Conservation (phyloP, 1,140 invertebrate species). For the Drosophila nigromelanica region DNA sequence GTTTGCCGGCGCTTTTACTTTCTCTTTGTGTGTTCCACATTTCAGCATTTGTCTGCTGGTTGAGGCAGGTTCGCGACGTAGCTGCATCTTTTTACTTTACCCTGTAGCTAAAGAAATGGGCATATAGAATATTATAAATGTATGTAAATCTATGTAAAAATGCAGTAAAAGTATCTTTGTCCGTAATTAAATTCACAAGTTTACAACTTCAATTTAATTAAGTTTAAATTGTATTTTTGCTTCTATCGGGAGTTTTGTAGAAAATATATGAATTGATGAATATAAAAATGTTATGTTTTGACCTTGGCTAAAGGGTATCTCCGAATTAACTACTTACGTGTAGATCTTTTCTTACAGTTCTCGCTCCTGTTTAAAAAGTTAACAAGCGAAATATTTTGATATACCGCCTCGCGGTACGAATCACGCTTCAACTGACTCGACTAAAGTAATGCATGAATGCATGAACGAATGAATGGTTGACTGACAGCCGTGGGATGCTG, state of each 20-base stretch:
- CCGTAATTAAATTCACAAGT: too few species aligned
- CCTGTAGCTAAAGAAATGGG: constrained; percentile 6
- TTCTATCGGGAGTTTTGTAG: too few species aligned
- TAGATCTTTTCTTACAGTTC: background rate
- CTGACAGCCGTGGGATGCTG: constrained; percentile 23
- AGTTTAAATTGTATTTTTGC: too few species aligned
- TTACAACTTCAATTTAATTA: too few species aligned
- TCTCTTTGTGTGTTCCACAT: constrained; percentile 61
- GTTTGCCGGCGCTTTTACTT: constrained; percentile 71
- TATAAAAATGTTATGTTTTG: too few species aligned
- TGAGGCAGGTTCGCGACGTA: constrained; percentile 24
- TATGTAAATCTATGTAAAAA: too few species aligned
- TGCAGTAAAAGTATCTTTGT: too few species aligned
- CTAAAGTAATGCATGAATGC: constrained; percentile 45
- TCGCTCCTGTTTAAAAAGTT: constrained; percentile 52
- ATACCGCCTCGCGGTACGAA: constrained; percentile 51
- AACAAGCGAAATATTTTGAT: constrained; percentile 72
- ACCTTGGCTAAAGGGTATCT: background rate
- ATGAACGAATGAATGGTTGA: constrained; percentile 20
- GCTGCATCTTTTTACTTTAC: constrained; percentile 12
- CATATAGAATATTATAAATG: background rate
- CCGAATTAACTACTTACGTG: background rate
- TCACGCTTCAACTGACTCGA: constrained; percentile 50
- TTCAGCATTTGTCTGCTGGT: constrained; percentile 70
- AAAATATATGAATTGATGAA: too few species aligned